phyloP scores from a whole-genome alignment of 2,888 invertebrate genomes.

The Pyrrhosoma nymphula region DNA sequence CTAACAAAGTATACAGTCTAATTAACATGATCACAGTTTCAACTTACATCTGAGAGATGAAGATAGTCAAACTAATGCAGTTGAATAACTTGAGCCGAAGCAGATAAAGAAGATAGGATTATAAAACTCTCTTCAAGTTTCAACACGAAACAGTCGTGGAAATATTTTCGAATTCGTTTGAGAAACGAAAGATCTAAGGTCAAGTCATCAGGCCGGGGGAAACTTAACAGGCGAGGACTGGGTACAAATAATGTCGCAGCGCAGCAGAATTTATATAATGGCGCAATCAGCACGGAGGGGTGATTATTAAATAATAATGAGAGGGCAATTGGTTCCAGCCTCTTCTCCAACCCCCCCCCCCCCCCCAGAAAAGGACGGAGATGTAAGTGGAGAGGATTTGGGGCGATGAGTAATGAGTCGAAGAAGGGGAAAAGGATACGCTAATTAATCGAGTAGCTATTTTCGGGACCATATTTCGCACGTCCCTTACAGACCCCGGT shows the following conservation, averaged over 20 bases:
- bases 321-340: background rate
- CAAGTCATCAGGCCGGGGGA: background rate
- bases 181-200: background rate
- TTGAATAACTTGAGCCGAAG: no score
- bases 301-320: slow-evolving; percentile 9
- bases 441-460: slow-evolving; percentile 9
- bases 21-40: no score
- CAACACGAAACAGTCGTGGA: no score
- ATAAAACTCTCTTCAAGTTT: background rate
- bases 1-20: no score
- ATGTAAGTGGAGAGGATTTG: background rate
- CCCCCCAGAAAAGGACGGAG: background rate
- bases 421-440: background rate
- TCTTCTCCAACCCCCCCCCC: background rate
- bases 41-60: no score
- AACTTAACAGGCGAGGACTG: background rate
- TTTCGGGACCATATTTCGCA: background rate
- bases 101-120: no score
- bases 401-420: background rate
- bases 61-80: no score
- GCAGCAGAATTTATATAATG: background rate
- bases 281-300: background rate
- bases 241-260: background rate
- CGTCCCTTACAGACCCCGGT: background rate
- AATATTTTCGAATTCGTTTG: background rate